Evolutionary conservation across 1,140 invertebrate genomes (phyloP).

Genomic region (Euwallacea fornicatus): DNA sequence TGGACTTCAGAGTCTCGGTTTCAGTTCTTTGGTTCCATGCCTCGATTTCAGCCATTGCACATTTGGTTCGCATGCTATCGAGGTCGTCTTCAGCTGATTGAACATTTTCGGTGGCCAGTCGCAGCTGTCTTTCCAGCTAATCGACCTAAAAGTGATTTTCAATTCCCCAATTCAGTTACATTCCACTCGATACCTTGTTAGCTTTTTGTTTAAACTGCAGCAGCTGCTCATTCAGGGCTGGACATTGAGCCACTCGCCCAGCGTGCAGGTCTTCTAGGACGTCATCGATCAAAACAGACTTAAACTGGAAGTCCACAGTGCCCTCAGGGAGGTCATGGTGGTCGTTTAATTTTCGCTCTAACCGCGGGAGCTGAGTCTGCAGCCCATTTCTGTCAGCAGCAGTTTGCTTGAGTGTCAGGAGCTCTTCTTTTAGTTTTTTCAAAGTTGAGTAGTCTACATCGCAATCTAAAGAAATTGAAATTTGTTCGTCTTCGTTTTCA

Average conservation of each 20-base stretch:
- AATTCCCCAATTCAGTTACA: too few relatives aligned
- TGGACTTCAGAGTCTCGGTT: constrained; percentile 35
- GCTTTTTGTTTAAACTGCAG: constrained; percentile 26
- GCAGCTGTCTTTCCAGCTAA: constrained; percentile 39
- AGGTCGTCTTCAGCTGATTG: constrained; percentile 43
- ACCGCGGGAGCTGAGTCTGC: constrained; percentile 33
- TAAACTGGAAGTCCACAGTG: constrained; percentile 40
- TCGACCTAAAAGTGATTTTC: constrained; percentile 16
- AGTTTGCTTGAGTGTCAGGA: constrained; percentile 37
- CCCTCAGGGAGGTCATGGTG: constrained; percentile 42
- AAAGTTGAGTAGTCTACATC: constrained; percentile 8
- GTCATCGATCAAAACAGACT: constrained; percentile 38
- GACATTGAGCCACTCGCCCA: constrained; percentile 40
- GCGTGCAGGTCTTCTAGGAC: constrained; percentile 37
- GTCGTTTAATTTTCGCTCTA: constrained; percentile 40
- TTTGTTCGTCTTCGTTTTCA: background rate
- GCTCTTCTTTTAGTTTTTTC: constrained; percentile 30
- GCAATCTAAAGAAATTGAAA: constrained; percentile 6
- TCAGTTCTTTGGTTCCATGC: constrained; percentile 33
- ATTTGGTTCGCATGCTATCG: constrained; percentile 39
- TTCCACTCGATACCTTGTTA: constrained; percentile 16
- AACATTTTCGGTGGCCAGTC: constrained; percentile 36
- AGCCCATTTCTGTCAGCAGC: constrained; percentile 42
- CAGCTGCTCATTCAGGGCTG: constrained; percentile 34
- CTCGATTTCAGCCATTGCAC: constrained; percentile 34